Base-by-base conservation (phyloP, 2,888 invertebrate genomes). In the Lithosia quadra region DNA sequence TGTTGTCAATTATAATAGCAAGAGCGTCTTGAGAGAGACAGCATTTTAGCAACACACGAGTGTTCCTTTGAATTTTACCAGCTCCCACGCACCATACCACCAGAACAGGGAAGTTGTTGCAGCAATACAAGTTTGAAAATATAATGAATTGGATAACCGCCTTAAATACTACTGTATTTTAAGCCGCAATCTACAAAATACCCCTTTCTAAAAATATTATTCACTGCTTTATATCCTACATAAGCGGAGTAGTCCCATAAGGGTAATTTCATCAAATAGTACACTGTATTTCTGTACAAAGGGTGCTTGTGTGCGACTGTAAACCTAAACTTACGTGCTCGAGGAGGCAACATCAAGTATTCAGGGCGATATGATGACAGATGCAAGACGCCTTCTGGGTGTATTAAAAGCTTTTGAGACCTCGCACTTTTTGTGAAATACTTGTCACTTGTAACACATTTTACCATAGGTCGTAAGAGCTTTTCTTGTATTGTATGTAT, bases 331-430 rank as follows among this genome's bases (percentile, higher is more conserved):
- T 74, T 71, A 80, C 73, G 74, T 76, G 76, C 75, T 75, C 74
- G 68, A 63, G 72, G 75, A 75, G 72, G 65, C 61, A 67, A 53
- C 74, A 84, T 84, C 76, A 84, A 78, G 77, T 82, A 86, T 86
- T 82, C 79, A 84, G 79, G 75, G 75, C 77, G 75, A 80, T 34
- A 10, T 34, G 34, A 34, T 77, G 77, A 72, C 77, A 75, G 80
- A 72, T 72, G 77, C 74, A 72, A 77, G 73, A 75, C 65, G 73
- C 70, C 77, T 64, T 68, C 60, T 65, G 72, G 70, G 72, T 71
- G 67, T 73, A 75, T 76, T 76, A 72, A 53, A 68, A 21, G 53
- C 68, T 76, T 73, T 71, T 59, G 73, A 63, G 66, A 62, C 18
- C 24, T 72, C 67, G 60, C 65, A 71, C 39, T 76, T 79, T 80